phyloP scores from a whole-genome alignment of 2,888 invertebrate genomes.

The Bembecia ichneumoniformis region DNA sequence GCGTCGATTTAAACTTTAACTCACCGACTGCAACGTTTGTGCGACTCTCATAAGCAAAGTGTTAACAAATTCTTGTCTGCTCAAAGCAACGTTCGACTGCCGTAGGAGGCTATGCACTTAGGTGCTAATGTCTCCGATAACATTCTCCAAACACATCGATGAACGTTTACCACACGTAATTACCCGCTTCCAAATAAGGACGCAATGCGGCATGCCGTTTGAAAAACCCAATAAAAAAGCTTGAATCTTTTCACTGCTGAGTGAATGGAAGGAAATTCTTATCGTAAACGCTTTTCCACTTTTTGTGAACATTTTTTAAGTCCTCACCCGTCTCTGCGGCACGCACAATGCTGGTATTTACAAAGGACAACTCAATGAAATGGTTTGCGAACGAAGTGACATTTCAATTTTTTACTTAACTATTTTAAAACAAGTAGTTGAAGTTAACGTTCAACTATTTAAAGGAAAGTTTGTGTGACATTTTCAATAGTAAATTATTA shows the following conservation, averaged over 20 bases:
- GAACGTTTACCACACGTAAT: constrained; percentile 24
- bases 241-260: constrained; percentile 11
- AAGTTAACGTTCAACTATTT: no score
- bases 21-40: constrained; percentile 44
- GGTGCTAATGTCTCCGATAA: constrained; percentile 37
- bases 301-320: constrained; percentile 12
- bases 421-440: constrained; percentile 1
- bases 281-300: constrained; percentile 15
- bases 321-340: constrained; percentile 9
- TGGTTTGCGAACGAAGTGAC: constrained; percentile 6
- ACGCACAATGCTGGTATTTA: constrained; percentile 15
- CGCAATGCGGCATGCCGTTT: constrained; percentile 8
- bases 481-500: no score
- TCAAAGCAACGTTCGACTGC: constrained; percentile 32
- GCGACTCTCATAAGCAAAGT: constrained; percentile 24
- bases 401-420: constrained; percentile 1
- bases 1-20: constrained; percentile 32
- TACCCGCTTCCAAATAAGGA: constrained; percentile 26
- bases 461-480: no score
- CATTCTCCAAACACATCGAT: constrained; percentile 33
- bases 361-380: constrained; percentile 15
- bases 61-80: constrained; percentile 16
- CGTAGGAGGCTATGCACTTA: constrained; percentile 54
- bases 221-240: constrained; percentile 9
- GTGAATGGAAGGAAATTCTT: constrained; percentile 14